Evolutionary conservation across 1,140 invertebrate genomes (phyloP), one percentile per base, ranked within the genome.

Genomic region (Cydia fagiglandana): DNA sequence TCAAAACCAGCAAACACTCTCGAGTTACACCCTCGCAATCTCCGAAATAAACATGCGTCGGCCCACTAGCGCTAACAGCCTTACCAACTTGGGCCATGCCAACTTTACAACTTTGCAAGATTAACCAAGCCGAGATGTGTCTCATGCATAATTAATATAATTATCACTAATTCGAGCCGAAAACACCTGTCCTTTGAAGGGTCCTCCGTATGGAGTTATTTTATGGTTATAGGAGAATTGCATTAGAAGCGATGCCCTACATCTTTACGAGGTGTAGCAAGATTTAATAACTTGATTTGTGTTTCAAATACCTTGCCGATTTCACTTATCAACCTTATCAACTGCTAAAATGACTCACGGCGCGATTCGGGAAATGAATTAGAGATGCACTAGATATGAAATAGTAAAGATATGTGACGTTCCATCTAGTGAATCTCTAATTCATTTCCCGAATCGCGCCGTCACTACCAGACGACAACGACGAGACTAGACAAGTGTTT

Each of bases 1-100:
- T 83, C 85, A 83, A 85, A 88, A 88, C 84, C 85, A 81, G 86
- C 83, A 84, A 88, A 88, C 85, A 86, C 73, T 84, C 82, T 86
- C 86, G 86, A 86, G 83, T 86, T 83, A 84, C 83, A 88, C 85
- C 80, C 85, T 84, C 81, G 79, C 85, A 86, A 87, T 87, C 85
- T 88, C 81, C 82, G 84, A 83, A 86, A 86, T 86, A 88, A 87
- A 86, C 85, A 86, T 86, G 80, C 83, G 86, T 83, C 73, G 82
- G 84, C 79, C 82, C 82, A 82, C 83, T 84, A 86, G 79, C 73
- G 82, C 85, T 84, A 84, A 88, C 85, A 86, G 84, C 79, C 84
- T 84, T 80, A 82, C 70, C 78, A 86, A 84, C 80, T 86, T 81
- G 79, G 75, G 80, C 64, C 64, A 68, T 68, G 64, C 30, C 64